These are phyloP conservation scores for Aldabrachelys gigantea DNA, from an alignment of 2,113 vertebrate genomes.

Conservation along the genomic window DNA sequence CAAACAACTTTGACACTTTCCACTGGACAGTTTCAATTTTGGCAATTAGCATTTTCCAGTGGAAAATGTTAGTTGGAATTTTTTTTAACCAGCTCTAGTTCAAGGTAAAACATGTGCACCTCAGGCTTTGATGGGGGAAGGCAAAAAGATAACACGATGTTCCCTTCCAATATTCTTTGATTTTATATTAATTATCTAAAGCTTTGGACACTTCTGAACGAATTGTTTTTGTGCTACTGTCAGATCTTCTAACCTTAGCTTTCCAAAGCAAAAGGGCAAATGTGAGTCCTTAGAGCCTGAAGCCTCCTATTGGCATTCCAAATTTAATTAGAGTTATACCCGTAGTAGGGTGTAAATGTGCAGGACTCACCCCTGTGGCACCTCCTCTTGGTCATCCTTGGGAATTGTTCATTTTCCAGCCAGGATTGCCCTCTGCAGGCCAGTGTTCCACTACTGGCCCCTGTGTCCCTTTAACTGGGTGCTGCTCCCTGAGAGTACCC, in stretches of 20 bases:
- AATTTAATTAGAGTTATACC: not conserved
- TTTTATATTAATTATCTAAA: not conserved
- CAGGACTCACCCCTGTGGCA: too few species aligned
- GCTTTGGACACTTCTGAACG: not conserved
- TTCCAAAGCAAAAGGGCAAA: not conserved
- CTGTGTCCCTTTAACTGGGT: too few species aligned
- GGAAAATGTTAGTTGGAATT: not conserved
- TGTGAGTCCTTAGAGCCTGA: not conserved
- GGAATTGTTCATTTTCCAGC: too few species aligned
- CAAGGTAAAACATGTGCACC: not conserved
- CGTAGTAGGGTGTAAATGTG: too few species aligned
- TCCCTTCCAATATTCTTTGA: not conserved
- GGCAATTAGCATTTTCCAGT: not conserved
- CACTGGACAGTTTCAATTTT: not conserved
- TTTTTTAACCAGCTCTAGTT: not conserved
- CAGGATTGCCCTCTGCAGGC: too few species aligned
- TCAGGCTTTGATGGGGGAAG: not conserved
- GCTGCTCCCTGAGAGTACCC: too few species aligned
- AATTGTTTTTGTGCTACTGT: not conserved
- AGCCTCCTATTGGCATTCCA: not conserved
- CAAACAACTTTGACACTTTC: not conserved
- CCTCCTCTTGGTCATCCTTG: too few species aligned
- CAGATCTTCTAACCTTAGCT: not conserved
- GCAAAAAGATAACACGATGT: not conserved
- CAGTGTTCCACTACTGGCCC: too few species aligned